phyloP scores from a whole-genome alignment of 2,113 vertebrate genomes.

The Narcine bancroftii region DNA sequence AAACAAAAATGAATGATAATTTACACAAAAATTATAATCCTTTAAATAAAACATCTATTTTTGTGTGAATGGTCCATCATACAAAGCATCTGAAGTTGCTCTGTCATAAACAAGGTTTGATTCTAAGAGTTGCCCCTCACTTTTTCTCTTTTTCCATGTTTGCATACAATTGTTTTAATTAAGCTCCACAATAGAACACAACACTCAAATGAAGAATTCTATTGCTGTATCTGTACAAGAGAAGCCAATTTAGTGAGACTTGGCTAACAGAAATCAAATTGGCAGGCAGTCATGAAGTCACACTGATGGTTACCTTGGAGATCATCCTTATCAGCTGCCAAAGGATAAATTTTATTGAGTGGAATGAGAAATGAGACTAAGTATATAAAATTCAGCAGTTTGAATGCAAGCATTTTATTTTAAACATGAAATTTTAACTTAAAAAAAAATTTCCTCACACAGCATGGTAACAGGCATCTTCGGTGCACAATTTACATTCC shows the following conservation, averaged over 20 bases:
- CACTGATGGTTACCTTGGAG: conserved; percentile 5
- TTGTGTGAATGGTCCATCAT: not conserved
- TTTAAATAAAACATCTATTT: not conserved
- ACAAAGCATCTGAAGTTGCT: not conserved
- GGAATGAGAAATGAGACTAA: not conserved
- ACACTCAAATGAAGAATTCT: conserved; percentile 3
- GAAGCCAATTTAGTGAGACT: not conserved
- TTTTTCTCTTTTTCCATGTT: not conserved
- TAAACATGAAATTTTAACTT: no score
- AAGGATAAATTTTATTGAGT: not conserved
- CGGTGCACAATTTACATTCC: no score
- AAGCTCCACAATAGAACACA: not conserved
- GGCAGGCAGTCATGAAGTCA: conserved; percentile 20
- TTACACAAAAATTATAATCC: not conserved
- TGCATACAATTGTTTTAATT: not conserved
- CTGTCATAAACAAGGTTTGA: not conserved
- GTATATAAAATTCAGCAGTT: not conserved
- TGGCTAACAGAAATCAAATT: not conserved
- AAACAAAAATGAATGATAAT: not conserved
- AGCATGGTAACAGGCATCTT: no score
- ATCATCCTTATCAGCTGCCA: conserved; percentile 19
- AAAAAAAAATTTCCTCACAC: no score
- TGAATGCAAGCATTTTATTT: not conserved
- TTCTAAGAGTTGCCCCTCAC: not conserved
- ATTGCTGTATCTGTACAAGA: not conserved